phyloP scores from a whole-genome alignment of 2,113 vertebrate species.

The Okapia johnstoni region DNA sequence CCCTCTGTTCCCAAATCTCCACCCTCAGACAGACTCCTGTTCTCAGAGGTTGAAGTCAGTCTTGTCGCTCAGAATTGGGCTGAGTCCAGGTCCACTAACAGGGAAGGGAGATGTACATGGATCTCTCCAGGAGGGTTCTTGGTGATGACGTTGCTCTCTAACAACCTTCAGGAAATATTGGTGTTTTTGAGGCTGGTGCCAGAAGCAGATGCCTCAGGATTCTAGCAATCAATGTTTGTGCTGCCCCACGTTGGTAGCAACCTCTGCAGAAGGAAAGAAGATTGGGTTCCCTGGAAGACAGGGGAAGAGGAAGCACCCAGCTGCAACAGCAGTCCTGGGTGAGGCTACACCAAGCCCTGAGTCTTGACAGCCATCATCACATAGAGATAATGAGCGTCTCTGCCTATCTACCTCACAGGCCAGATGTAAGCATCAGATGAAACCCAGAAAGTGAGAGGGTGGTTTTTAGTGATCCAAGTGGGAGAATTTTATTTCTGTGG shows the following conservation, averaged over 20 bases:
- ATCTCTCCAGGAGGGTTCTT: background rate
- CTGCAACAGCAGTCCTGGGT: background rate
- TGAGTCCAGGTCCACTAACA: background rate
- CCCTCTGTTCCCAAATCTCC: background rate
- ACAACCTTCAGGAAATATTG: background rate
- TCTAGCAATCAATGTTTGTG: background rate
- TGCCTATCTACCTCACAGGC: background rate
- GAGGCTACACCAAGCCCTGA: background rate
- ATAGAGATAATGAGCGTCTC: background rate
- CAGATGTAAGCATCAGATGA: background rate
- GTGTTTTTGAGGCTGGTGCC: background rate
- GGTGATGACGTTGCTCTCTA: background rate
- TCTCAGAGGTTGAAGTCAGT: background rate
- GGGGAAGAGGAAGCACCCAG: no score
- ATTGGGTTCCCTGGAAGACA: background rate
- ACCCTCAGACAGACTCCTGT: background rate
- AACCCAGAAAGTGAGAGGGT: background rate
- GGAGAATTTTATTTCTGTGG: background rate
- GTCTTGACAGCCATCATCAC: background rate
- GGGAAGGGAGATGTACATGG: background rate
- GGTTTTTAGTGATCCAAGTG: background rate
- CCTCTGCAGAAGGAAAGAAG: background rate
- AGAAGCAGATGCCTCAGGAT: background rate
- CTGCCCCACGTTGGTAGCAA: background rate
- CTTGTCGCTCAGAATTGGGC: background rate